Evolutionary conservation across 2,113 vertebrate species (phyloP).

Genomic region (Cyanistes caeruleus): DNA sequence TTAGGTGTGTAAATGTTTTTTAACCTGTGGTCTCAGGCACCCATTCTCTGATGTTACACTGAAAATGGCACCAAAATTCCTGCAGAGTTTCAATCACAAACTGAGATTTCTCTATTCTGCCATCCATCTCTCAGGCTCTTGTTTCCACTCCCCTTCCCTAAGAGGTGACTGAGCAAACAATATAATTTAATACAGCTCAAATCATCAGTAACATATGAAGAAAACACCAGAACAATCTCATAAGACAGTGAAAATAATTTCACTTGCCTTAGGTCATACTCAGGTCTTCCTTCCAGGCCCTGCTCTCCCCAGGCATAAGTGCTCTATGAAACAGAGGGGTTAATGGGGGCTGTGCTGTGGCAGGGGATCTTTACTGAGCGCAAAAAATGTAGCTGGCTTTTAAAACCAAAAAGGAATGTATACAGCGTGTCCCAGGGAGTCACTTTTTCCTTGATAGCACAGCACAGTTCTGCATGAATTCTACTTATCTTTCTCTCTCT

Average conservation of each 20-base stretch:
- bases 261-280: neutral
- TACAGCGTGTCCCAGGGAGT: neutral
- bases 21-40: neutral
- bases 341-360: neutral
- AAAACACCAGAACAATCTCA: neutral
- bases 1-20: neutral
- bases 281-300: neutral
- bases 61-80: neutral
- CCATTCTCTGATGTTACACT: neutral
- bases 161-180: neutral
- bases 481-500: conserved; percentile 20
- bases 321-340: neutral
- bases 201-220: neutral
- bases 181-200: neutral
- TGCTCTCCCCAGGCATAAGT: neutral
- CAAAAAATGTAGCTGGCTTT: neutral
- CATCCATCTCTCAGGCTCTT: neutral
- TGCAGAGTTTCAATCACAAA: neutral
- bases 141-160: neutral
- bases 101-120: neutral
- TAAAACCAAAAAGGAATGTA: neutral
- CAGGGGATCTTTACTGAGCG: neutral
- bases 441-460: neutral
- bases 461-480: conserved; percentile 22
- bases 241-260: neutral